Base-by-base conservation (phyloP, 2,888 invertebrate genomes). In the Ennomos quercinarius region DNA sequence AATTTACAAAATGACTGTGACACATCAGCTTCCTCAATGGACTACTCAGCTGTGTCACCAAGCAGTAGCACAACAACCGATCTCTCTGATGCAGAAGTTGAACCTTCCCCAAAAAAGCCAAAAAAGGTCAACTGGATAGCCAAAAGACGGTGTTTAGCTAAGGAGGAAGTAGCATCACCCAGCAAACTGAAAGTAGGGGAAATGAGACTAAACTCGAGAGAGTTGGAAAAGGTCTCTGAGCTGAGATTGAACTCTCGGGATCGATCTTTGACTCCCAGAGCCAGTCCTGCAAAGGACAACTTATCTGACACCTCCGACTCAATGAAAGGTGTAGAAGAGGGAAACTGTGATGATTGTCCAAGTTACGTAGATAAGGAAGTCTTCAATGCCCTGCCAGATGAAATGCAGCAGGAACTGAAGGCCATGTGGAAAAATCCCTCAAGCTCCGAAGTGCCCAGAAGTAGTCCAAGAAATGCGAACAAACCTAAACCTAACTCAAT, bases 91-190 rank as follows among this genome's bases (percentile, higher is more conserved):
- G 94, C 91, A 10, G 96, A 96, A 84, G 91, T 95, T 3, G 96
- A 96, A 76, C 96, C 96, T 0, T 95, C 95, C 5, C 95, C 96
- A n/a, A 96, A 96, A 83, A 96, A 96, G 80, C 94, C 94, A 45
- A 92, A 92, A 73, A 92, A 91, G 74, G 91, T 89, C 8, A 89
- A 83, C 64, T 91, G 91, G 91, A 91, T 92, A 76, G 92, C 92
- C 50, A 92, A 92, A 76, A 82, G 87, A 71, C 74, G 92, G 71
- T 92, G 92, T 79, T 78, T 92, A 45, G 83, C 90, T 5, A 91
- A 90, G 72, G 89, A 87, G 63, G 92, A 90, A 70, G 94, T 94
- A 62, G 94, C 95, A 42, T 95, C 95, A 10, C 95, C 95, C 1
- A 95, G 95, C 74, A 95, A 95, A 76, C 81, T 95, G 69, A 93